A percentile compares a stretch with the other conserved stretches of the same genome.
Evolutionary conservation across 2,888 invertebrate genomes (phyloP).

Genomic region (Ypsolopha scabrella): DNA sequence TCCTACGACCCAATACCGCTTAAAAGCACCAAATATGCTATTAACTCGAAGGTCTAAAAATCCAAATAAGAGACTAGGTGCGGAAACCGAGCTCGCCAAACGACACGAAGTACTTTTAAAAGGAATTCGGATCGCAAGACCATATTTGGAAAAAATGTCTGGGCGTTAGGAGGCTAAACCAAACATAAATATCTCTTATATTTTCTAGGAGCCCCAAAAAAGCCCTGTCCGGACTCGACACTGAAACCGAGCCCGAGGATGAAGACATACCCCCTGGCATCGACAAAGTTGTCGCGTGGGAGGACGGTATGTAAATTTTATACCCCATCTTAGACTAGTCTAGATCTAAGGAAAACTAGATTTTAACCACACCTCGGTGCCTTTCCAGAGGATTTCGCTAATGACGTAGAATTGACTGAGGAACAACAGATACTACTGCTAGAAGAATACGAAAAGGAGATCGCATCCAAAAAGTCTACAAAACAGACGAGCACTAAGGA

Average conservation of each 20-base stretch:
- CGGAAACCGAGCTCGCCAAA: no score
- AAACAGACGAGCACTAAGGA: slow-evolving; percentile 37
- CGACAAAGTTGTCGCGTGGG: slow-evolving; percentile 52
- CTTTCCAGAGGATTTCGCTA: slow-evolving; percentile 73
- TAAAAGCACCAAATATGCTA: no score
- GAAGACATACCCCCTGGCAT: slow-evolving; percentile 24
- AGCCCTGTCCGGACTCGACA: slow-evolving; percentile 36
- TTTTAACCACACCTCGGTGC: neutral
- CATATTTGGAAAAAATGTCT: no score
- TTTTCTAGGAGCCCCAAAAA: slow-evolving; percentile 49
- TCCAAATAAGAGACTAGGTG: no score
- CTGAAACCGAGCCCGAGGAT: slow-evolving; percentile 15
- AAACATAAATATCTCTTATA: no score
- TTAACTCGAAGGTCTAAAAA: no score
- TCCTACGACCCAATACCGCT: no score
- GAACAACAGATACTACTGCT: slow-evolving; percentile 77
- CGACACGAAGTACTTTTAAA: no score
- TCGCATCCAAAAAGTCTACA: slow-evolving; percentile 47
- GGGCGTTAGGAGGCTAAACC: no score
- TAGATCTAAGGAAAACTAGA: neutral
- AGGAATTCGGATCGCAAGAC: no score
- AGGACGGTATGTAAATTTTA: slow-evolving; percentile 43
- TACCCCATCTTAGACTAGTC: neutral
- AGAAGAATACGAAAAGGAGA: slow-evolving; percentile 77
- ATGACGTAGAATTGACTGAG: slow-evolving; percentile 76